A percentile compares a stretch with the other conserved stretches of the same genome.
These are phyloP conservation scores for Pristiophorus japonicus DNA, from an alignment of 2,113 vertebrate species.

Conservation along the genomic window DNA sequence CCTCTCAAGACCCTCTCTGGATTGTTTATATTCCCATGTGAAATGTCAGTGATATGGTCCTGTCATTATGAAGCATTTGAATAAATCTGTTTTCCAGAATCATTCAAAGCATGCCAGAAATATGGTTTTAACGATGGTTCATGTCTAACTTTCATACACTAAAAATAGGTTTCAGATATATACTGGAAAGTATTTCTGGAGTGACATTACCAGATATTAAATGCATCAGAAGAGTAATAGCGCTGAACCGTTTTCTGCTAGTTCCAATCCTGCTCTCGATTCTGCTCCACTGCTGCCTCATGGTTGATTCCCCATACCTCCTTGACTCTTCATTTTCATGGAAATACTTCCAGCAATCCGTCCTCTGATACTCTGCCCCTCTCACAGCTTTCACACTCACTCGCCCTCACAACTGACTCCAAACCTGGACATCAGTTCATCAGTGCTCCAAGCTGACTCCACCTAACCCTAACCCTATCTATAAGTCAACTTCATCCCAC, in stretches of 20 bases:
- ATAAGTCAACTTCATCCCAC: too few relatives aligned
- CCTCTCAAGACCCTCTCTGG: neutral
- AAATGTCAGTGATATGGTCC: neutral
- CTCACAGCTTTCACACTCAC: neutral
- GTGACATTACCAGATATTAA: neutral
- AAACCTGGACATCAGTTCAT: too few relatives aligned
- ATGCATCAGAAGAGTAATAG: neutral
- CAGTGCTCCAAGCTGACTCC: neutral
- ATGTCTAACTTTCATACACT: neutral
- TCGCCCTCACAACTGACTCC: too few relatives aligned
- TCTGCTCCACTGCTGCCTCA: neutral
- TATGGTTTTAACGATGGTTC: neutral
- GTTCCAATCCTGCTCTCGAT: neutral
- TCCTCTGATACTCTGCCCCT: neutral
- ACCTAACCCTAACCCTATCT: too few relatives aligned
- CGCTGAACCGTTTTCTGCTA: neutral
- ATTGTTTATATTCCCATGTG: neutral
- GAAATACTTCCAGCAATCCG: neutral
- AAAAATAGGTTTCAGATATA: neutral
- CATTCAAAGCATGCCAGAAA: neutral
- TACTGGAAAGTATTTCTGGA: neutral
- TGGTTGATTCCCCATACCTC: neutral
- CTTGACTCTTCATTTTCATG: neutral
- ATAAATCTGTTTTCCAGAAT: constrained; percentile 19
- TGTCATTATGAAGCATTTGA: neutral